phyloP scores from a whole-genome alignment of 2,113 vertebrate genomes.

The Orthochromis malagaraziensis region DNA sequence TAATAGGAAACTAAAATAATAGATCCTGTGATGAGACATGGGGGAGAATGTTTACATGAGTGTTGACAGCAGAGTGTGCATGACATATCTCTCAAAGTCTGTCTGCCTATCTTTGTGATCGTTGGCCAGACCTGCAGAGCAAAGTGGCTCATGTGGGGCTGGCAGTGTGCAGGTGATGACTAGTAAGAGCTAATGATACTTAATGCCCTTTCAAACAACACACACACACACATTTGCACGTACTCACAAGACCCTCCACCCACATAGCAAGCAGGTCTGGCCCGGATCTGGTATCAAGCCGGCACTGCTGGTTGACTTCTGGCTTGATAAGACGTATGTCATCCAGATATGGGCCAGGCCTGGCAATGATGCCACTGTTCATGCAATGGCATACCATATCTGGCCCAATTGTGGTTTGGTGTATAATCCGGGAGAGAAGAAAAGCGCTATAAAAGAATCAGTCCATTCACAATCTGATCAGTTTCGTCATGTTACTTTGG shows the following conservation, averaged over 20 bases:
- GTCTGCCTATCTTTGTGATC: conserved; percentile 50
- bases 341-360: neutral
- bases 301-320: neutral
- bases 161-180: conserved; percentile 72
- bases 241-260: neutral
- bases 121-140: conserved; percentile 48
- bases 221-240: neutral
- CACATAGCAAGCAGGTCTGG: neutral
- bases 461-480: neutral
- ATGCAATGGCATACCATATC: neutral
- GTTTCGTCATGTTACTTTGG: neutral
- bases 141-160: conserved; percentile 54
- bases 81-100: neutral
- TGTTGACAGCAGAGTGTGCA: neutral
- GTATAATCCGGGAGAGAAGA: neutral
- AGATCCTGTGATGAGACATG: neutral
- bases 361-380: neutral
- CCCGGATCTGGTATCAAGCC: neutral
- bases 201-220: conserved; percentile 52
- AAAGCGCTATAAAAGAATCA: neutral
- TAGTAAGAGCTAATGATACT: conserved; percentile 67
- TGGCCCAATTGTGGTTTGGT: neutral
- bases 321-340: neutral
- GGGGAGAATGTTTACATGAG: neutral
- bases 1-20: neutral